Conservation (phyloP, 2,797 vertebrate species). For the Cichlasoma orientale region DNA sequence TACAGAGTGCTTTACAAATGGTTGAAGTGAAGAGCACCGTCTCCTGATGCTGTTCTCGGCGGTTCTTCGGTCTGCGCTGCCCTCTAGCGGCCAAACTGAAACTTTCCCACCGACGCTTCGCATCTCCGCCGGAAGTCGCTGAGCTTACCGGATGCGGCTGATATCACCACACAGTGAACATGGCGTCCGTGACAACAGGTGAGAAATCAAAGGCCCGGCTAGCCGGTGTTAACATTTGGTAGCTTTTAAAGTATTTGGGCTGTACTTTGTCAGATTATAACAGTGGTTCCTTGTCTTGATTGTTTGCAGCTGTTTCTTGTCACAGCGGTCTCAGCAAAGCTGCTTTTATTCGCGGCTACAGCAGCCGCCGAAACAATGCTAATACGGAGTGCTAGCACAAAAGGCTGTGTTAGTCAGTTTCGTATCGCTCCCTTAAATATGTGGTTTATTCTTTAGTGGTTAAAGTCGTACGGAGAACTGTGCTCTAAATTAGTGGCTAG, state of each 20-base stretch:
- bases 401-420: too few species aligned
- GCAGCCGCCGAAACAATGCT: constrained; percentile 29
- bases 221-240: neutral
- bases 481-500: accelerated
- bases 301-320: accelerated
- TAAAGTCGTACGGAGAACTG: accelerated
- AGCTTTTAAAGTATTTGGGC: neutral
- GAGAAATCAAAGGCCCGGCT: constrained; percentile 64
- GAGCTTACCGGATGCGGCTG: constrained; percentile 50
- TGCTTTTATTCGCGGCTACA: neutral
- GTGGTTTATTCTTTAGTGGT: neutral
- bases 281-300: accelerated
- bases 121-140: constrained; percentile 55
- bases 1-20: neutral
- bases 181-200: constrained; percentile 87
- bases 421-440: neutral
- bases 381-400: constrained; percentile 31
- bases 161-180: constrained; percentile 70
- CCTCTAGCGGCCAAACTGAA: constrained; percentile 52
- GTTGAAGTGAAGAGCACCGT: too few species aligned
- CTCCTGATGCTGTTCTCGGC: accelerated
- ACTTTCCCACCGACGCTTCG: neutral
- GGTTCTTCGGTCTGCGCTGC: constrained; percentile 25
- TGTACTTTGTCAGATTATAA: accelerated
- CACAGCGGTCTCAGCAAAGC: accelerated